A percentile compares a stretch with the other conserved stretches of the same genome.
These are phyloP conservation scores for Aegithalos caudatus DNA, from an alignment of 2,113 vertebrate genomes.

Conservation along the genomic window DNA sequence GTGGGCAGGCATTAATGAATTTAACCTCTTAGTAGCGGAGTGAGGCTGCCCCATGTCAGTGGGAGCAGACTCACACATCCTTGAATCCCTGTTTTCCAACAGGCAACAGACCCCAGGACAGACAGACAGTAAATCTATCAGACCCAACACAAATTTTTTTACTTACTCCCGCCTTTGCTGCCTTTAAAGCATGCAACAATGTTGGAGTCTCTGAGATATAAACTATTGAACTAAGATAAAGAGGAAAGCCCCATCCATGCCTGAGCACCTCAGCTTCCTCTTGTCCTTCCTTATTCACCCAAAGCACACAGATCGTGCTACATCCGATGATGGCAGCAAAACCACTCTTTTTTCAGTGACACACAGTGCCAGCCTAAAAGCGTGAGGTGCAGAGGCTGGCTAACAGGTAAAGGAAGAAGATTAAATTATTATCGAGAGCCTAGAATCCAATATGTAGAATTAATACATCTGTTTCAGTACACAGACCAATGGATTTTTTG, in stretches of 20 bases:
- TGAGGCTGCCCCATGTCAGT: fast-evolving
- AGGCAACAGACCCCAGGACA: fast-evolving
- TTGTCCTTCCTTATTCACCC: neutral
- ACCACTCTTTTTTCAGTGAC: neutral
- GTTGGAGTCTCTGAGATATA: neutral
- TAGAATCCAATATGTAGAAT: neutral
- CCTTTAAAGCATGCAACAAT: neutral
- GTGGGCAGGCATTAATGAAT: neutral
- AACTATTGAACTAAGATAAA: neutral
- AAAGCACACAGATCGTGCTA: neutral
- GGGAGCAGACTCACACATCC: neutral
- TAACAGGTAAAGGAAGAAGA: neutral
- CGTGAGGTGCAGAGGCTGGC: neutral
- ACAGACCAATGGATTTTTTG: neutral
- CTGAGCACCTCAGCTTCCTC: neutral
- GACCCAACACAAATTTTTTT: neutral
- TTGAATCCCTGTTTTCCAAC: neutral
- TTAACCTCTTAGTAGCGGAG: fast-evolving
- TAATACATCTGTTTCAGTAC: neutral
- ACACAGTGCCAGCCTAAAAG: neutral
- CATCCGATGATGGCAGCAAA: neutral
- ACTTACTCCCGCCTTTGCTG: neutral
- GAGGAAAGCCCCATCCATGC: fast-evolving
- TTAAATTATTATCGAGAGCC: neutral
- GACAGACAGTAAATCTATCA: neutral